phyloP scores from a whole-genome alignment of 2,888 invertebrate genomes.

The Caenorhabditis sp. region DNA sequence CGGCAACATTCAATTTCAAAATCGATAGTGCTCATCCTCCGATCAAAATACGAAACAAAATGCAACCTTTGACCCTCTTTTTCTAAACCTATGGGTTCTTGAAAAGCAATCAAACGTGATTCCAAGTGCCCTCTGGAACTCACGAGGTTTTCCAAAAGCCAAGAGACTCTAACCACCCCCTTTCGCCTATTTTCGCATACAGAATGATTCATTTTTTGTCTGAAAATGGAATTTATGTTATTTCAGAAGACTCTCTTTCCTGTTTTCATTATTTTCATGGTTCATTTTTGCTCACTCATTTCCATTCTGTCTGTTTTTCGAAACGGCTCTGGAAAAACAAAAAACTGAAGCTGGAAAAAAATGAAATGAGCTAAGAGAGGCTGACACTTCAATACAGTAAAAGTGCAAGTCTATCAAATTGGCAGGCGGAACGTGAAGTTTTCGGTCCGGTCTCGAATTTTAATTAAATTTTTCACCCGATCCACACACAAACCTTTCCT shows the following conservation, averaged over 20 bases:
- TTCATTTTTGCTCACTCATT: constrained; percentile 14
- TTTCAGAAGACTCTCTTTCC: constrained; percentile 32
- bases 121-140: constrained; percentile 48
- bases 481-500: constrained; percentile 27
- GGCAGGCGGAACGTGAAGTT: constrained; percentile 23
- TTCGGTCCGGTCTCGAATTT: constrained; percentile 34
- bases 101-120: constrained; percentile 54
- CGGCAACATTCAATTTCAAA: neutral
- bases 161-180: neutral
- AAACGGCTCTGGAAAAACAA: neutral
- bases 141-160: constrained; percentile 28
- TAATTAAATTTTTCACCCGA: constrained; percentile 53
- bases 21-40: neutral
- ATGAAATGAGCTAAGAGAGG: neutral
- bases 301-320: constrained; percentile 19
- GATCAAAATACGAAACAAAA: constrained; percentile 2
- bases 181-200: constrained; percentile 7
- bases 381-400: constrained; percentile 15
- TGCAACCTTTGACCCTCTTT: constrained; percentile 1
- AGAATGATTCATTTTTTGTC: constrained; percentile 21
- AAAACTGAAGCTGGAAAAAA: neutral
- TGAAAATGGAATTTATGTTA: constrained; percentile 55
- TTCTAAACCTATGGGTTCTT: constrained; percentile 25
- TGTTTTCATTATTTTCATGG: constrained; percentile 52
- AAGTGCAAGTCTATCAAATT: constrained; percentile 48